Base-by-base conservation (phyloP, 2,797 vertebrate genomes). In the Gallinago nigripennis region DNA sequence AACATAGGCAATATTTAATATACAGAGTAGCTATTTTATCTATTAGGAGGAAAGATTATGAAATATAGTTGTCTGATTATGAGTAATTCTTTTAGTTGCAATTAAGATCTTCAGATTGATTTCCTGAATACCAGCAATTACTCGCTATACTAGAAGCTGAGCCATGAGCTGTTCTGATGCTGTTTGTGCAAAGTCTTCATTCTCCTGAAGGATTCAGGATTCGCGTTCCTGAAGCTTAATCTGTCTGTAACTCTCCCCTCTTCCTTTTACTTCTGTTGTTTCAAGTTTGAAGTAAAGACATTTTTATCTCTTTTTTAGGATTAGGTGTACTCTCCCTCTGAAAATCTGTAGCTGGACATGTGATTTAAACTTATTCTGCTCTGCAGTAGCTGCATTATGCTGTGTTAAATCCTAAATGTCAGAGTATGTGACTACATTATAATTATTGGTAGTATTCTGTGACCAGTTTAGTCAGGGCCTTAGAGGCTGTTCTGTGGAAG, bases 41-140 rank as follows among this genome's bases (percentile, higher is more conserved):
- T 83, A 5, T 43, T 48, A 60, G 20, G 45, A 90, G 41, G 24
- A 50, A 72, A 71, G 64, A 33, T 17, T 63, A 6, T 58, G 69
- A 80, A 31, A 71, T 83, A 33, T 14, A 84, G 43, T 39, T 31
- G 16, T 53, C 30, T 82, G 54, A 79, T 84, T 78, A 60, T 70
- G 31, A 88, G 39, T 81, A 87, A 82, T 43, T 64, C 37, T 80
- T 88, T 72, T 50, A 91, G 27, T 68, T 88, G 61, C 54, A 89
- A 24, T 94, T 92, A 93, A 94, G 63, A 77, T 65, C 37, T 89
- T 89, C 68, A 51, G 54, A 82, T 78, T 85, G 81, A 79, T 82
- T 87, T 89, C 33, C 58, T 58, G 28, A 91, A 76, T 86, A 48
- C 21, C 37, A 84, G 28, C 31, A 82, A 46, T 82, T 93, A 61